phyloP scores from a whole-genome alignment of 1,140 invertebrate genomes.

The Solenopsis fugax region DNA sequence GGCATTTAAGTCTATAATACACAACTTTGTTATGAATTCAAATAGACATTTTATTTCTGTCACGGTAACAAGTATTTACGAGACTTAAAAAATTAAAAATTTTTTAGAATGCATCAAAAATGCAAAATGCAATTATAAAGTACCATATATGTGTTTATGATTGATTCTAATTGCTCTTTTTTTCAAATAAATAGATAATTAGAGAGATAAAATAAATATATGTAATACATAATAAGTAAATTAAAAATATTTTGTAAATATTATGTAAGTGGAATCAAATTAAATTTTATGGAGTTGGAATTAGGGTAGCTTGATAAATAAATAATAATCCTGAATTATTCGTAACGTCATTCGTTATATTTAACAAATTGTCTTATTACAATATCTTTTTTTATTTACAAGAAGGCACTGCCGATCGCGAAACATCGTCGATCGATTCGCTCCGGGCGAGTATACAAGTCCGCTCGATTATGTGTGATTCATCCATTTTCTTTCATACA shows the following conservation, averaged over 20 bases:
- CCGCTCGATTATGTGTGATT: background rate
- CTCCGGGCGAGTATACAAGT: constrained; percentile 36
- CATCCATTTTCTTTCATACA: constrained; percentile 7
- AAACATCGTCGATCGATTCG: constrained; percentile 71
- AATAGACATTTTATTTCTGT: background rate
- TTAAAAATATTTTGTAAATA: constrained; percentile 8
- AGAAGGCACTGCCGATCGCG: constrained; percentile 75
- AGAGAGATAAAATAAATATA: background rate
- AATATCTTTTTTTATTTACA: constrained; percentile 76
- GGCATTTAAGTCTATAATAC: background rate
- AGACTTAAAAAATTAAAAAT: constrained; percentile 1
- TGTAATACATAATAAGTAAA: no score
- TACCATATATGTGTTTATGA: background rate
- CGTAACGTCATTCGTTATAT: constrained; percentile 82
- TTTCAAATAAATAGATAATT: background rate
- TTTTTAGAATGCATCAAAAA: background rate
- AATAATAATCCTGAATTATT: constrained; percentile 66
- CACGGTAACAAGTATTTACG: background rate
- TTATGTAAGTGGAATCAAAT: background rate
- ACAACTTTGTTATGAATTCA: constrained; percentile 1
- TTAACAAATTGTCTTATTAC: constrained; percentile 79
- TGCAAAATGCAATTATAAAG: background rate
- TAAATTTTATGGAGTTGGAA: background rate
- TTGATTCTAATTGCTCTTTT: background rate
- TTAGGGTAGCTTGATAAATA: constrained; percentile 7